A percentile compares a stretch with the other conserved stretches of the same genome.
phyloP scores from a whole-genome alignment of 2,797 vertebrate species.

The Sphenopsis melanotis region DNA sequence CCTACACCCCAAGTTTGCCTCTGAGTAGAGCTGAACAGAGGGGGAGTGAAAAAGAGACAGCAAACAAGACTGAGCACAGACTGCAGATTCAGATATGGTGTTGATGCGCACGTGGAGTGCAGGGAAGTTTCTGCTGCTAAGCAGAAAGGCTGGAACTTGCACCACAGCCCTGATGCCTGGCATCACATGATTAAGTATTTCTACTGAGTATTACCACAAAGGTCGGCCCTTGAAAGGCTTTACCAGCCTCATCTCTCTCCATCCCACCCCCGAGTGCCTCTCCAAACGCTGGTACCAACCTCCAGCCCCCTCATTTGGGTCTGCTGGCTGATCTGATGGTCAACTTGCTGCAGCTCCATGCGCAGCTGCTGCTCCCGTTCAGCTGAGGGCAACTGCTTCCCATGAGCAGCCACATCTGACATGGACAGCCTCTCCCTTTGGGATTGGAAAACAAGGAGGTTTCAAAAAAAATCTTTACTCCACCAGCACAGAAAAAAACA shows the following conservation, averaged over 20 bases:
- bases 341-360: constrained; percentile 95
- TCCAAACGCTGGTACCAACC: constrained; percentile 67
- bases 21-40: neutral
- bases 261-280: neutral
- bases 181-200: neutral
- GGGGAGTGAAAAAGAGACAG: neutral
- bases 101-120: neutral
- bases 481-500: neutral
- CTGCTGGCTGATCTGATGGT: constrained; percentile 96
- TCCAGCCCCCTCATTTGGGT: constrained; percentile 91
- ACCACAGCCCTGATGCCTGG: neutral
- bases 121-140: neutral
- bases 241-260: neutral
- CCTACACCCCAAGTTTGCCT: neutral
- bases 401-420: constrained; percentile 71
- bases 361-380: constrained; percentile 95
- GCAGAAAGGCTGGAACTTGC: neutral
- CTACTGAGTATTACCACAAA: neutral
- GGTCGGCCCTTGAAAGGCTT: neutral
- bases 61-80: neutral
- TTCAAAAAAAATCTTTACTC: neutral
- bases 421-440: constrained; percentile 75
- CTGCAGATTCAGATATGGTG: neutral
- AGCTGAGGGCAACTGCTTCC: constrained; percentile 78
- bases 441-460: neutral